These are phyloP conservation scores for Cryptocephalus moraei DNA, from an alignment of 2,888 invertebrate genomes.

Conservation along the genomic window DNA sequence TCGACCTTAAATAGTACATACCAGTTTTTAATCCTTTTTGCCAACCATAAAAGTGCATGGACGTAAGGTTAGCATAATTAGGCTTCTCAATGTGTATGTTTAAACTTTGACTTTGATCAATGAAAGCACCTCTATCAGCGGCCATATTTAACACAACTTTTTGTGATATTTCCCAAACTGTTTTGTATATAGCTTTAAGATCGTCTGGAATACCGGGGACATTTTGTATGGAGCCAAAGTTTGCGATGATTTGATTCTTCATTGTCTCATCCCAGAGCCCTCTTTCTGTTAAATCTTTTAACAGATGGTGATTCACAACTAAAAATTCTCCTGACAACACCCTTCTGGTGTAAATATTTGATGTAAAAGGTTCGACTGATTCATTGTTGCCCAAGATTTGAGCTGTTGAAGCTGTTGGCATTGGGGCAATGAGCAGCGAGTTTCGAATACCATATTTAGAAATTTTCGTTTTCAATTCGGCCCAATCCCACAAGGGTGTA, in stretches of 20 bases:
- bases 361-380: constrained; percentile 95
- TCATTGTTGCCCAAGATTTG: constrained; percentile 99
- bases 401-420: constrained; percentile 99
- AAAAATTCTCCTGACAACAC: constrained; percentile 94
- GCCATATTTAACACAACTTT: constrained; percentile 92
- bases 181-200: constrained; percentile 83
- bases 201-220: constrained; percentile 77
- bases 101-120: constrained; percentile 97
- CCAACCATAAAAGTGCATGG: constrained; percentile 99
- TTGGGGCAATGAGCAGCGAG: constrained; percentile 82
- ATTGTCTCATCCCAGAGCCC: constrained; percentile 91
- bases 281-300: constrained; percentile 84
- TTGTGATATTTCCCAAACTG: constrained; percentile 95
- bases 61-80: constrained; percentile 85
- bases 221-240: constrained; percentile 86
- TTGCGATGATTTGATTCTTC: constrained; percentile 87
- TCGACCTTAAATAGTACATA: constrained; percentile 95
- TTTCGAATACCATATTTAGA: constrained; percentile 84
- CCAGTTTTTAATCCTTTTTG: constrained; percentile 95
- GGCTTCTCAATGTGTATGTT: constrained; percentile 96
- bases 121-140: constrained; percentile 93
- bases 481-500: constrained; percentile 85
- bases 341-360: constrained; percentile 88
- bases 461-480: constrained; percentile 69
- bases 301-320: constrained; percentile 85